These are phyloP conservation scores for Drosophila erecta DNA, from an alignment of 1,140 invertebrate genomes.

Conservation along the genomic window DNA sequence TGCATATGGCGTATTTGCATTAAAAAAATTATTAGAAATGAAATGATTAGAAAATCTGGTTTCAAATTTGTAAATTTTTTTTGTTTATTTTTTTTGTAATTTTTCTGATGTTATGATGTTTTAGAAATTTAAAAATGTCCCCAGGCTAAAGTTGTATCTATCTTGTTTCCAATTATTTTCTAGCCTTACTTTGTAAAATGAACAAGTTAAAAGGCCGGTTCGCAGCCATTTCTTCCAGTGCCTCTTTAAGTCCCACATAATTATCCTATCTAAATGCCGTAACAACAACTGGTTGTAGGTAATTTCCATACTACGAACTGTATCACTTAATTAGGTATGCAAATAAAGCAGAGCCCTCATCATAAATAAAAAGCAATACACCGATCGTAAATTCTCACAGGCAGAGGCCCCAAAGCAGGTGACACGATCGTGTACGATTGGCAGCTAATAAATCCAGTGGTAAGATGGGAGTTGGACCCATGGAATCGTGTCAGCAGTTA, in stretches of 20 bases:
- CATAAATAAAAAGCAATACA: conserved; percentile 62
- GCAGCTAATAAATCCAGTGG: conserved; percentile 68
- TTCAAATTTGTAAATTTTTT: no score
- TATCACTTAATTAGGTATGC: conserved; percentile 76
- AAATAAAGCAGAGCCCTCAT: conserved; percentile 63
- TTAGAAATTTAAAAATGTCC: no score
- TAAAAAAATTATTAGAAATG: background rate
- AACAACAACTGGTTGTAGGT: conserved; percentile 26
- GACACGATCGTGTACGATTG: conserved; percentile 49
- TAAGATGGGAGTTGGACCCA: conserved; percentile 22
- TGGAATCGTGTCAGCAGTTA: conserved; percentile 60
- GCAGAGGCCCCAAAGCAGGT: conserved; percentile 36
- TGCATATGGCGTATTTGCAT: no score
- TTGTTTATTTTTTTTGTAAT: no score
- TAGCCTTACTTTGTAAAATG: background rate
- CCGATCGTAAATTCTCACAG: conserved; percentile 61
- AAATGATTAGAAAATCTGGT: no score
- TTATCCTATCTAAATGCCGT: conserved; percentile 48
- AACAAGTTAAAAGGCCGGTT: background rate
- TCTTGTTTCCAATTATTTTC: background rate
- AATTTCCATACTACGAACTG: conserved; percentile 44
- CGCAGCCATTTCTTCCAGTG: conserved; percentile 3
- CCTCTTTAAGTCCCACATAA: conserved; percentile 20
- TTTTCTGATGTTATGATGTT: no score
- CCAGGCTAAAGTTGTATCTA: no score